phyloP scores from a whole-genome alignment of 1,140 invertebrate species.

The Luehdorfia chinensis region DNA sequence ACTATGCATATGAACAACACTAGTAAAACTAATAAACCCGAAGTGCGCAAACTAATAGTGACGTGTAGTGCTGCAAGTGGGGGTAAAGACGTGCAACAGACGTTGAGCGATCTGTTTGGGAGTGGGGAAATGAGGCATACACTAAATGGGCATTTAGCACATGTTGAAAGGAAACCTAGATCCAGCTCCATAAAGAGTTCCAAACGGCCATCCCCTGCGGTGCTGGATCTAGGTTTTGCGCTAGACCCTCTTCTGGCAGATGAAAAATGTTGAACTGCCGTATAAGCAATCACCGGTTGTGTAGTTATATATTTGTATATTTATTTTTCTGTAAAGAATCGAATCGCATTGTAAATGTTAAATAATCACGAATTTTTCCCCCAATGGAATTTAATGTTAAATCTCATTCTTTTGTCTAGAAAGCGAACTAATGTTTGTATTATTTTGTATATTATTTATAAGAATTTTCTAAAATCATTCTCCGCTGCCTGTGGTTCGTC shows the following conservation, averaged over 20 bases:
- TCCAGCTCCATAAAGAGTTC: slow-evolving; percentile 36
- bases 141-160: slow-evolving; percentile 54
- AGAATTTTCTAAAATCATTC: slow-evolving; percentile 64
- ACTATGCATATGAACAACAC: slow-evolving; percentile 59
- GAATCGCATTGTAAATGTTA: slow-evolving; percentile 54
- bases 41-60: slow-evolving; percentile 70
- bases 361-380: slow-evolving; percentile 57
- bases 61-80: slow-evolving; percentile 51
- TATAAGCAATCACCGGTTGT: slow-evolving; percentile 62
- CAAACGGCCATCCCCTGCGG: slow-evolving; percentile 40
- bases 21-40: slow-evolving; percentile 61
- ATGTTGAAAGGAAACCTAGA: slow-evolving; percentile 32
- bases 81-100: slow-evolving; percentile 46
- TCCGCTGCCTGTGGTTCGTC: slow-evolving; percentile 43
- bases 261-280: slow-evolving; percentile 67
- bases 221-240: slow-evolving; percentile 65
- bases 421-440: slow-evolving; percentile 71
- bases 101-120: slow-evolving; percentile 51
- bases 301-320: slow-evolving; percentile 69
- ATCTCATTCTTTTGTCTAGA: slow-evolving; percentile 57
- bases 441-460: slow-evolving; percentile 78
- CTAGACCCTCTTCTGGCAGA: slow-evolving; percentile 69
- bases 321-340: slow-evolving; percentile 73
- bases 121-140: slow-evolving; percentile 39
- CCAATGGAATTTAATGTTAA: slow-evolving; percentile 55